Evolutionary conservation across 1,140 invertebrate species (phyloP).

Genomic region (Ostrea denselamellosa): DNA sequence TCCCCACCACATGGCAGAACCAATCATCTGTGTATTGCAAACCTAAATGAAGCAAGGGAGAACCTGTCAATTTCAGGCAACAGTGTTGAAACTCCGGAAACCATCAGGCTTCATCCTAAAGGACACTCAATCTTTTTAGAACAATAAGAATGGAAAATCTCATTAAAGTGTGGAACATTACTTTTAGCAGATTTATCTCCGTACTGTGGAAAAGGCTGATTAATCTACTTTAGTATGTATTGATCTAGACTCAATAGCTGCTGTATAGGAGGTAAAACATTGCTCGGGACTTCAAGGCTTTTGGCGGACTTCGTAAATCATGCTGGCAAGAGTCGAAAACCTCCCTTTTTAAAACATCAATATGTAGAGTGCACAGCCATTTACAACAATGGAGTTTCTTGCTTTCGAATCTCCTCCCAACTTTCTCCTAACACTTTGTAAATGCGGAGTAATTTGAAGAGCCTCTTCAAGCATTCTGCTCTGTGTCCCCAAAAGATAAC

Average conservation of each 20-base stretch:
- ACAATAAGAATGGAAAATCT: background rate
- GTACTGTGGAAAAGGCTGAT: conserved; percentile 9
- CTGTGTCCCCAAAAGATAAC: conserved; percentile 5
- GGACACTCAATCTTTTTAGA: background rate
- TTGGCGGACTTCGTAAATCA: conserved; percentile 11
- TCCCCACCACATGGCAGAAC: conserved; percentile 18
- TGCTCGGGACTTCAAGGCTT: background rate
- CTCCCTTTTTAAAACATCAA: too few relatives aligned
- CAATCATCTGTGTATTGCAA: background rate
- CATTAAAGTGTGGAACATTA: background rate
- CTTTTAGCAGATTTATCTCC: conserved; percentile 12
- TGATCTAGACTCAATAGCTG: background rate
- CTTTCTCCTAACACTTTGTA: too few relatives aligned
- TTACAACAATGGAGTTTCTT: too few relatives aligned
- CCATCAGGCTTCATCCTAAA: background rate
- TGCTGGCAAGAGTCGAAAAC: background rate
- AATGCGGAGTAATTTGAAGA: background rate
- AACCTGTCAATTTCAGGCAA: background rate
- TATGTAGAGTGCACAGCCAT: too few relatives aligned
- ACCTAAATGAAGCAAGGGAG: conserved; percentile 6
- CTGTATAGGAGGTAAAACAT: background rate
- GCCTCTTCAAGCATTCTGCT: background rate
- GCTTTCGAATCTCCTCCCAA: too few relatives aligned
- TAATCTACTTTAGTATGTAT: conserved; percentile 25
- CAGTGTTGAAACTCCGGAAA: background rate